Percentiles rank a stretch among this genome's conserved stretches.
Conservation (phyloP, 2,113 vertebrate genomes). For the Sisor rabdophorus region DNA sequence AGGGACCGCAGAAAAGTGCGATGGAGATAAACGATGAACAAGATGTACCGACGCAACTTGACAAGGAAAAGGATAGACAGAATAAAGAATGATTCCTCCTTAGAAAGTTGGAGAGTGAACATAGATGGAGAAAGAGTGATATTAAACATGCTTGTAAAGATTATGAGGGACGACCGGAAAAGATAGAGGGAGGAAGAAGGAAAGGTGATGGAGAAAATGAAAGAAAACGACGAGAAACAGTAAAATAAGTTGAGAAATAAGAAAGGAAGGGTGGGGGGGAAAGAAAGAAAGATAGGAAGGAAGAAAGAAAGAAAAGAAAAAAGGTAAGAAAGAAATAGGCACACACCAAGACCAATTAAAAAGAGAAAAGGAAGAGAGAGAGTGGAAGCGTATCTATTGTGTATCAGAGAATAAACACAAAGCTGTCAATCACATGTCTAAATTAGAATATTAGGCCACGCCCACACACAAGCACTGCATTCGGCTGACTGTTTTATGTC, state of each 20-base stretch:
- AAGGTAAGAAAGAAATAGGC: not conserved
- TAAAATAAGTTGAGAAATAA: not conserved
- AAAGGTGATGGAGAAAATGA: constrained; percentile 2
- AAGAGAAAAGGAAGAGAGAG: not conserved
- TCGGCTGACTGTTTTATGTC: not conserved
- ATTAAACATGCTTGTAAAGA: not conserved
- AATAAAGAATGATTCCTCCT: not conserved
- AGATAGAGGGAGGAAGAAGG: not conserved
- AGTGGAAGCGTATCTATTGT: no score
- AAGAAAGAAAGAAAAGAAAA: not conserved
- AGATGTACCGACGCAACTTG: not conserved
- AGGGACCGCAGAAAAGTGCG: constrained; percentile 37
- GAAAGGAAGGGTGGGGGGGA: not conserved
- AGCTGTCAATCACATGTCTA: constrained; percentile 1
- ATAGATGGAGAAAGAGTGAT: not conserved
- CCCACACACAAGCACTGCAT: not conserved
- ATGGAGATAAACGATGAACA: not conserved
- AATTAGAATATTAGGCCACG: constrained; percentile 2
- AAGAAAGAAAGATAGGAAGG: not conserved
- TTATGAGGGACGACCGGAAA: not conserved
- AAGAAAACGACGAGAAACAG: constrained; percentile 15
- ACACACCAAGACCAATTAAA: no score
- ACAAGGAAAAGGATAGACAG: not conserved
- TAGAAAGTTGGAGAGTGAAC: not conserved
- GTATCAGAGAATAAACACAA: not conserved